These are phyloP conservation scores for Crocodylus rhombifer DNA, from an alignment of 2,797 vertebrate genomes.

Conservation along the genomic window DNA sequence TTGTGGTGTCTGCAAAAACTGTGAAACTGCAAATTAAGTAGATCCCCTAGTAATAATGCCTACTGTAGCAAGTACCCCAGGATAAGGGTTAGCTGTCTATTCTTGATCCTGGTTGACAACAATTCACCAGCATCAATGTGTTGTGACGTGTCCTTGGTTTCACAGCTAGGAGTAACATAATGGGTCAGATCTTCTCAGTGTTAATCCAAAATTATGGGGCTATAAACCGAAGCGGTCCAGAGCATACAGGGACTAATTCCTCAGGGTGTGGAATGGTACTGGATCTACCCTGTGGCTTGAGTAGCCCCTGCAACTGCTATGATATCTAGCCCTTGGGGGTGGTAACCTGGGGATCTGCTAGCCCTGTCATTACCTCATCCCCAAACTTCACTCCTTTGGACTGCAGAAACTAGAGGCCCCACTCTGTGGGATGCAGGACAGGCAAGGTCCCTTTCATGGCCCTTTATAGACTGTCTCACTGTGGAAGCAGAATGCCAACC, in stretches of 20 bases:
- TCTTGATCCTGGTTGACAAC: no score
- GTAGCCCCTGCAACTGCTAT: background rate
- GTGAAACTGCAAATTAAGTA: no score
- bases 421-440: background rate
- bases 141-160: background rate
- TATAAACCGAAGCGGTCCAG: background rate
- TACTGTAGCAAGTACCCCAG: no score
- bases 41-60: no score
- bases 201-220: background rate
- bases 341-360: background rate
- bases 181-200: background rate
- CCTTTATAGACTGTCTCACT: slow-evolving; percentile 6
- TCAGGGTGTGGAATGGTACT: background rate
- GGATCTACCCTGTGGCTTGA: background rate
- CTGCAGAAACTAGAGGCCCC: background rate
- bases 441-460: background rate
- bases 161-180: background rate
- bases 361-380: background rate
- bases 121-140: no score
- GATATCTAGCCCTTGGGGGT: background rate
- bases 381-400: background rate
- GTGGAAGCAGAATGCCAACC: background rate
- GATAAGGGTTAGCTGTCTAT: no score
- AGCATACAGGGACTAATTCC: background rate
- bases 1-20: no score